A percentile compares a stretch with the other conserved stretches of the same genome.
These are phyloP conservation scores for Typhlomys cinereus DNA, from an alignment of 2,113 vertebrate species.

Conservation along the genomic window DNA sequence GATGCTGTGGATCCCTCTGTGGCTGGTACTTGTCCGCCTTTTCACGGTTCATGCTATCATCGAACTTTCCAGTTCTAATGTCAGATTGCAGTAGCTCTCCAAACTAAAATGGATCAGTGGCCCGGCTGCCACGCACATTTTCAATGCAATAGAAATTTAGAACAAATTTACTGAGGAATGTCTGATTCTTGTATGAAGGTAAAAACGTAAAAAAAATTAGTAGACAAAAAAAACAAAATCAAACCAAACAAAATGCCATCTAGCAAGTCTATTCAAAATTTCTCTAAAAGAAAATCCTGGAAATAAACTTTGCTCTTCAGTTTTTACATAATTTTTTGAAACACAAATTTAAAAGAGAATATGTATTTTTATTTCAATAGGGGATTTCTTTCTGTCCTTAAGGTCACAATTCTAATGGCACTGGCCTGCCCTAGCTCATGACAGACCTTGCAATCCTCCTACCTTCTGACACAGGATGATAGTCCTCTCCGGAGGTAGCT, in stretches of 20 bases:
- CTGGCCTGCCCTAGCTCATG: fast-evolving
- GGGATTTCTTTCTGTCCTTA: not conserved
- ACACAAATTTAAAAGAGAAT: not conserved
- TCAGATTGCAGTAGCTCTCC: not conserved
- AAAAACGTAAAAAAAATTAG: not conserved
- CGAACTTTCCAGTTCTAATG: not conserved
- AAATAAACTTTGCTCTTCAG: not conserved
- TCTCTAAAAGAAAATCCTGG: not conserved
- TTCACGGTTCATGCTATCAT: not conserved
- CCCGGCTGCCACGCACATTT: not conserved
- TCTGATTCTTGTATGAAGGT: not conserved
- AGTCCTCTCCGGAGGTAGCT: constrained; percentile 95
- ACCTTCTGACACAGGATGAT: constrained; percentile 95
- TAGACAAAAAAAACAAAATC: too few relatives aligned
- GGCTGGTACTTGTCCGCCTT: not conserved
- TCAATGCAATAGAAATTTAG: not conserved
- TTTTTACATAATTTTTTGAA: not conserved
- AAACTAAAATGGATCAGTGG: not conserved
- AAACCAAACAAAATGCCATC: not conserved
- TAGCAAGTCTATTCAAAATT: not conserved
- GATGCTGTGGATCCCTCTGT: not conserved
- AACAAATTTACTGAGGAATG: not conserved
- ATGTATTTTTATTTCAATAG: not conserved
- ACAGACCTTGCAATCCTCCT: not conserved
- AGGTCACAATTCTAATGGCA: not conserved